Base-by-base conservation (phyloP, 2,113 vertebrate genomes). In the Muscicapa adusta region DNA sequence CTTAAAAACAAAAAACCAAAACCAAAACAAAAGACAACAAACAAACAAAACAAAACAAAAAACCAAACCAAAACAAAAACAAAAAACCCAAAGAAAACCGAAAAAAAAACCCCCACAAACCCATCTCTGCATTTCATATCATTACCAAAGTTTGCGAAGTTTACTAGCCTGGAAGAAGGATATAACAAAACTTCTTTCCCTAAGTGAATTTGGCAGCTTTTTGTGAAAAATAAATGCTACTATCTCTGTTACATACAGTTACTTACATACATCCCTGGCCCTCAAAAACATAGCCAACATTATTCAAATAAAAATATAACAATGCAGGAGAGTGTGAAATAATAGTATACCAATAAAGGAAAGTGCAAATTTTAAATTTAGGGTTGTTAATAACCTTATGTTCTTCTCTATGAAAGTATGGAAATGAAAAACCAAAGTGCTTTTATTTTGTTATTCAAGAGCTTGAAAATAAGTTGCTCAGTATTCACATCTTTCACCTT, bases 221-320 rank as follows among this genome's bases (percentile, higher is more conserved):
- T 31, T 40, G 18, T 40, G 10, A 76, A 74, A 85, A 85, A 45
- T 1, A 50, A 34, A 31, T 12, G 2, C 18, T 67, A 54, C 3
- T 24, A 20, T 58, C 61, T 34, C 40, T 78, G n/a, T 48, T 73
- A 82, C 45, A 45, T 12, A 58, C 3, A 20, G 18, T 9, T 48
- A 34, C 11, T 31, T 31, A 33, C 9, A 40, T 11, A 29, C 9
- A n/a, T 47, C 29, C 8, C 42, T 4, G 0, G 3, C 5, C 10
- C 16, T 50, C 11, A 40, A 10, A 17, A 79, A 86, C 1, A 9
- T 6, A 76, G 56, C 5, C 17, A 87, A 45, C 6, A 54, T 14
- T 31, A 28, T 34, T 20, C 5, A 89, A 87, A 91, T 28, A 60
- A 82, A 78, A 89, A 47, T 14, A 18, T 5, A 42, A 90, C n/a